Evolutionary conservation across 2,113 vertebrate species (phyloP).

Genomic region (pig (Sus scrofa)): T2T-Sscrofa CM000813.6:39084501-39085000

Average conservation of each 20-base stretch:
- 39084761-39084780: neutral
- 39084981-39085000: neutral
- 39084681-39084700: neutral
- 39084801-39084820: neutral
- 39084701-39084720: neutral
- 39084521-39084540: neutral
- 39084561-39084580: neutral
- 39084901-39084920: neutral
- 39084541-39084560: neutral
- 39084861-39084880: neutral
- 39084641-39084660: neutral
- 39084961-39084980: neutral
- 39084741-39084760: neutral
- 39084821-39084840: neutral
- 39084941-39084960: too few relatives aligned
- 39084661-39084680: neutral
- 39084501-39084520: neutral
- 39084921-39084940: too few relatives aligned
- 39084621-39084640: neutral
- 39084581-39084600: neutral
- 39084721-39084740: neutral
- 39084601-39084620: neutral
- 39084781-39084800: neutral
- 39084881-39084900: neutral
- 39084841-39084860: neutral